Percentiles rank a stretch among this genome's conserved stretches.
Evolutionary conservation across 1,140 invertebrate species (phyloP).

Genomic region (Pantala flavescens): DNA sequence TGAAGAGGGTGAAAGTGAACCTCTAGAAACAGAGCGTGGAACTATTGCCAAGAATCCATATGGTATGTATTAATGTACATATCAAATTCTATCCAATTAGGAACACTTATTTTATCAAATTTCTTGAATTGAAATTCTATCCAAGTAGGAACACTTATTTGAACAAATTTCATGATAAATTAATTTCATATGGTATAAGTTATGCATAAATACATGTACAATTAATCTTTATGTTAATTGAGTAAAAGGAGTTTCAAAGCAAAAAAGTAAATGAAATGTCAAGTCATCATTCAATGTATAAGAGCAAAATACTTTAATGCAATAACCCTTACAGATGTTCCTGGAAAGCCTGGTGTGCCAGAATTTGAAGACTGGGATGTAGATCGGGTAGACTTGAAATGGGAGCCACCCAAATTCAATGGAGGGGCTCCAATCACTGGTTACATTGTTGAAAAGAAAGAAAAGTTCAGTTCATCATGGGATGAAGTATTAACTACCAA

Average conservation of each 20-base stretch:
- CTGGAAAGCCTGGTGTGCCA: slow-evolving; percentile 79
- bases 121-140: not conserved
- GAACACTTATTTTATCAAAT: not conserved
- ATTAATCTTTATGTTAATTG: too few relatives aligned
- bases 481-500: slow-evolving; percentile 73
- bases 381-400: slow-evolving; percentile 84
- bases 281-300: too few relatives aligned
- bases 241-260: too few relatives aligned
- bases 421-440: slow-evolving; percentile 91
- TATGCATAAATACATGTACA: too few relatives aligned
- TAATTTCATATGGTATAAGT: too few relatives aligned
- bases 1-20: slow-evolving; percentile 94
- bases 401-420: slow-evolving; percentile 78
- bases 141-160: too few relatives aligned
- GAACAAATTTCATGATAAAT: too few relatives aligned
- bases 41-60: slow-evolving; percentile 91
- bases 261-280: too few relatives aligned
- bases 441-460: slow-evolving; percentile 95
- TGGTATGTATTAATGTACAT: slow-evolving; percentile 42
- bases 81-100: not conserved
- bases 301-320: not conserved
- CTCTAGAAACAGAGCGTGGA: slow-evolving; percentile 74
- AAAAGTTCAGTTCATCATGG: slow-evolving; percentile 80
- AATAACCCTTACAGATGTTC: slow-evolving; percentile 51
- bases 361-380: slow-evolving; percentile 88